phyloP scores from a whole-genome alignment of 2,113 vertebrate species.

The Etheostoma cragini region DNA sequence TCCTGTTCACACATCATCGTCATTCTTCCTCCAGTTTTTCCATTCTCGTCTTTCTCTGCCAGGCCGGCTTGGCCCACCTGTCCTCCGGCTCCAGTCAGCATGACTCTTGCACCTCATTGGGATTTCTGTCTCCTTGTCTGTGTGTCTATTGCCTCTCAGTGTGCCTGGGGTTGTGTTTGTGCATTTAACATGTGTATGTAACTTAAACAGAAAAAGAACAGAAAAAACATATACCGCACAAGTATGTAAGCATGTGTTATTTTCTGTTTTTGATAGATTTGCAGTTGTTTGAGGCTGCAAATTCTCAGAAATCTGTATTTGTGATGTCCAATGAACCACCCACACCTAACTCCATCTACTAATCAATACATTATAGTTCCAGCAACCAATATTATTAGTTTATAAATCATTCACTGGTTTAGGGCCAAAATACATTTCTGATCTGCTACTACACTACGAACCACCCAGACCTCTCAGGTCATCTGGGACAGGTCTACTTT shows the following conservation, averaged over 20 bases:
- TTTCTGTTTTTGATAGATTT: neutral
- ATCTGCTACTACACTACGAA: too few species aligned
- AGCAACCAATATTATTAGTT: too few species aligned
- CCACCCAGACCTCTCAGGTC: too few species aligned
- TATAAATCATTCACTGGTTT: too few species aligned
- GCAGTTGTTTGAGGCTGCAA: neutral
- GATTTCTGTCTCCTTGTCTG: slow-evolving; percentile 42
- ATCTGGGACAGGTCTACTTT: too few species aligned
- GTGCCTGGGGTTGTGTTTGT: neutral
- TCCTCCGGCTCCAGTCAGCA: slow-evolving; percentile 45
- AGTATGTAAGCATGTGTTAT: too few species aligned
- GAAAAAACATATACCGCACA: too few species aligned
- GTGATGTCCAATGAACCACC: neutral
- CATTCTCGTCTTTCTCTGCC: slow-evolving; percentile 29
- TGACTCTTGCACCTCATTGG: slow-evolving; percentile 52
- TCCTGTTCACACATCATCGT: slow-evolving; percentile 22
- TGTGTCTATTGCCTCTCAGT: slow-evolving; percentile 1
- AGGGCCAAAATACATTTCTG: too few species aligned
- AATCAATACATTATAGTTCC: neutral
- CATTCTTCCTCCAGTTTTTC: slow-evolving; percentile 52
- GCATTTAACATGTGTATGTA: slow-evolving; percentile 1
- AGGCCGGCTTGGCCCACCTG: slow-evolving; percentile 58
- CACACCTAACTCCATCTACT: neutral
- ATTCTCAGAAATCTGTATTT: neutral
- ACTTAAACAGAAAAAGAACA: too few species aligned